Evolutionary conservation across 2,888 invertebrate genomes (phyloP).

Genomic region (Parelbella ahira): DNA sequence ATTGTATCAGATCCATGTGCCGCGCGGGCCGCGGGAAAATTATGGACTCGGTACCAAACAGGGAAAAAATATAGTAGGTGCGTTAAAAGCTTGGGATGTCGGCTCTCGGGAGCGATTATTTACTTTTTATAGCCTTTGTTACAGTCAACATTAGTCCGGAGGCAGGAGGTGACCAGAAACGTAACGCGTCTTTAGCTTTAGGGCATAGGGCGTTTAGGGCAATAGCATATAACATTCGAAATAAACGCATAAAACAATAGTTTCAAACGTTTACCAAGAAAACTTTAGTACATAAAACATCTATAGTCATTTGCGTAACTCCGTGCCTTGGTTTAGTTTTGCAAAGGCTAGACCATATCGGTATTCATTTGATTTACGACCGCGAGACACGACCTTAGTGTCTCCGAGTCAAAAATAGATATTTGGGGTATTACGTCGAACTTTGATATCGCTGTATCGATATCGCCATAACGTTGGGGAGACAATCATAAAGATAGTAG

Average conservation of each 20-base stretch:
- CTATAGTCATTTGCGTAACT: constrained; percentile 7
- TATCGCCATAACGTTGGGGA: constrained; percentile 37
- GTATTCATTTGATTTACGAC: constrained; percentile 23
- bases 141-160: constrained; percentile 5
- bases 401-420: constrained; percentile 17
- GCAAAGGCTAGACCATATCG: constrained; percentile 18
- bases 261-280: too few species aligned
- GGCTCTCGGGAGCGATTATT: constrained; percentile 38
- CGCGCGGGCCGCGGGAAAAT: constrained; percentile 7
- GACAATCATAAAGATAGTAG: constrained; percentile 56
- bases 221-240: too few species aligned
- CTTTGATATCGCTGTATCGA: constrained; percentile 22
- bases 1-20: constrained; percentile 35
- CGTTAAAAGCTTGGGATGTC: constrained; percentile 27
- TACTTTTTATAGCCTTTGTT: constrained; percentile 31
- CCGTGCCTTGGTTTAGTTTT: constrained; percentile 10
- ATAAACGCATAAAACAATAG: too few species aligned
- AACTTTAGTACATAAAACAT: background rate
- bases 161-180: constrained; percentile 10
- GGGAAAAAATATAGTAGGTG: constrained; percentile 40
- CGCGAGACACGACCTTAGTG: constrained; percentile 21
- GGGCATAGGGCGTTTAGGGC: too few species aligned
- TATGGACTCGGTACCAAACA: constrained; percentile 34
- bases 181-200: constrained; percentile 4
- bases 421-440: constrained; percentile 10